Conservation (phyloP, 2,888 invertebrate species). For the Megaustenia siamemsis region DNA sequence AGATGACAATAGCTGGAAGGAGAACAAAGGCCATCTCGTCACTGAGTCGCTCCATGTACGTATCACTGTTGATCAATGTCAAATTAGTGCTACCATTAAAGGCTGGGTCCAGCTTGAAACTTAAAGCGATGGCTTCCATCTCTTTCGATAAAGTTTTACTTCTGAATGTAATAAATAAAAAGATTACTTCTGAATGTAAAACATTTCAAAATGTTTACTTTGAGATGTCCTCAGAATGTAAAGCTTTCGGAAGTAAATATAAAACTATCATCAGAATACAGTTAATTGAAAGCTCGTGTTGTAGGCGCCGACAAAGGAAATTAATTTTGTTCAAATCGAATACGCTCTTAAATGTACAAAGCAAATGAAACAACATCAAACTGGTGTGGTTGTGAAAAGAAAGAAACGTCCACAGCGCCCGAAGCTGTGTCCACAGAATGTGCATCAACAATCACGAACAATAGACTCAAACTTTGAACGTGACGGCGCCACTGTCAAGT, state of each 20-base stretch:
- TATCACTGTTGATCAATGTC: background rate
- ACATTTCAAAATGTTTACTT: background rate
- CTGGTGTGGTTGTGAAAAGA: no score
- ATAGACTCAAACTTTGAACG: background rate
- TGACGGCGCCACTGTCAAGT: background rate
- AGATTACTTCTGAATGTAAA: background rate
- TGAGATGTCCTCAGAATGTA: background rate
- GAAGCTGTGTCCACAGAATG: background rate
- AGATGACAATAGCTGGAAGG: slow-evolving; percentile 59
- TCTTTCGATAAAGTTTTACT: no score
- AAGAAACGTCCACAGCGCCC: background rate
- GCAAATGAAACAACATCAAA: no score
- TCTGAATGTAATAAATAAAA: background rate
- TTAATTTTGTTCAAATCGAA: no score
- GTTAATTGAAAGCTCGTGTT: no score
- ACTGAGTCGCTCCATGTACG: slow-evolving; percentile 46
- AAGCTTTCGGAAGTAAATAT: no score
- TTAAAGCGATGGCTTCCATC: background rate
- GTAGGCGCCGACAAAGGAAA: no score
- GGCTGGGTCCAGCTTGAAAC: background rate
- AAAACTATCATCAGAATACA: no score
- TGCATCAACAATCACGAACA: background rate
- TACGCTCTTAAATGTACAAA: no score
- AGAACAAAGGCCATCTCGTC: slow-evolving; percentile 52
- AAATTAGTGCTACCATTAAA: background rate